Evolutionary conservation across 1,140 invertebrate genomes (phyloP).

Genomic region (Achatina immaculata): DNA sequence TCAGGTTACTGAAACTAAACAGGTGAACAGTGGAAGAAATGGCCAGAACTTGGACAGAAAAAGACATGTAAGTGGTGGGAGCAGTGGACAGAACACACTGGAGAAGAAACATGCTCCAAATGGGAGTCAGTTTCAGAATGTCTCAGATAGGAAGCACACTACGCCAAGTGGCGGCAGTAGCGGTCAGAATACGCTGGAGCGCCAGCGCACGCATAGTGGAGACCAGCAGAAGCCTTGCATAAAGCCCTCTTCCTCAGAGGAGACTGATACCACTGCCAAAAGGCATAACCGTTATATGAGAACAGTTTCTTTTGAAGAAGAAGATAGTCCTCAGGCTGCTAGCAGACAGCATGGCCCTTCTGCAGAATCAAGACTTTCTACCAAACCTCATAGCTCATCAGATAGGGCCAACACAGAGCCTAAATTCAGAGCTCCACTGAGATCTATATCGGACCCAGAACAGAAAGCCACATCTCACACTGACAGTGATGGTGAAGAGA

Average conservation of each 20-base stretch:
- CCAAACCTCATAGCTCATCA: neutral
- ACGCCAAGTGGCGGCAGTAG: neutral
- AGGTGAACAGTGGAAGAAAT: neutral
- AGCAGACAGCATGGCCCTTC: constrained; percentile 4
- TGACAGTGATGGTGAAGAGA: constrained; percentile 15
- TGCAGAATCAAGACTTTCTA: neutral
- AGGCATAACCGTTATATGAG: constrained; percentile 9
- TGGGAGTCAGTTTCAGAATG: neutral
- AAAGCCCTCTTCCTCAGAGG: constrained; percentile 7
- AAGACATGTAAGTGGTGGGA: neutral
- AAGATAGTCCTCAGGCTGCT: neutral
- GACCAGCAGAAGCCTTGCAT: constrained; percentile 23
- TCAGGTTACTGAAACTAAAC: neutral
- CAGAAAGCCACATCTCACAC: neutral
- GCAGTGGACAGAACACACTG: neutral
- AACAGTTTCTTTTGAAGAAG: constrained; percentile 38
- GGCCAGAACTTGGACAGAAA: constrained; percentile 1
- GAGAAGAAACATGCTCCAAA: neutral
- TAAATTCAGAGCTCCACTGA: neutral
- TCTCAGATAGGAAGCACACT: neutral
- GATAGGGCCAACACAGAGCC: neutral
- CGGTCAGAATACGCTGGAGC: constrained; percentile 8
- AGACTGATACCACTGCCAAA: neutral
- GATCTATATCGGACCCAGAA: constrained; percentile 12
- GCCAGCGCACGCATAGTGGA: neutral